Conservation (phyloP, 2,888 invertebrate genomes). For the Scaptomyza caliginosa region DNA sequence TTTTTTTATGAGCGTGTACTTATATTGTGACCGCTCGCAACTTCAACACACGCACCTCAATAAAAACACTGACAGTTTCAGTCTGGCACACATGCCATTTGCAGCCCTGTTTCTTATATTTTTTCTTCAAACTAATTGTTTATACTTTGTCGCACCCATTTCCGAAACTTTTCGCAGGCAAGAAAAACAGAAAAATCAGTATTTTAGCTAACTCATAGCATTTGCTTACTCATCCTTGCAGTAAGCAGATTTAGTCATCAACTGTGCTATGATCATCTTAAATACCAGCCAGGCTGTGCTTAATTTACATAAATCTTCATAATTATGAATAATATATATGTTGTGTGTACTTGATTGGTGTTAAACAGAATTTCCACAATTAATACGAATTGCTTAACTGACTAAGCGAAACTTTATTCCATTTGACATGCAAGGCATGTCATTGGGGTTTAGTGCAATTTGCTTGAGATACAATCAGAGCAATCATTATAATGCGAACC, state of each 20-base stretch:
- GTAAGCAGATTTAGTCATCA: not conserved
- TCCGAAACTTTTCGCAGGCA: conserved; percentile 17
- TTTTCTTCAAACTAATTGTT: conserved; percentile 29
- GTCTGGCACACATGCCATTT: conserved; percentile 22
- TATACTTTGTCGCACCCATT: conserved; percentile 31
- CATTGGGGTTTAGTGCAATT: conserved; percentile 24
- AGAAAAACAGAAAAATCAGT: not conserved
- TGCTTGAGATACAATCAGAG: conserved; percentile 44
- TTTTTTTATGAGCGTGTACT: conserved; percentile 18
- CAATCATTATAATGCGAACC: conserved; percentile 42
- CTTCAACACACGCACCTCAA: conserved; percentile 38
- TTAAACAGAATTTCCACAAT: conserved; percentile 19
- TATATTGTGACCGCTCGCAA: conserved; percentile 38
- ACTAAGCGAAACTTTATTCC: conserved; percentile 15
- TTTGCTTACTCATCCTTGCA: not conserved
- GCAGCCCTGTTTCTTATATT: conserved; percentile 6
- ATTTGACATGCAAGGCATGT: conserved; percentile 38
- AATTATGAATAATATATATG: conserved; percentile 23
- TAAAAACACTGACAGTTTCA: conserved; percentile 36
- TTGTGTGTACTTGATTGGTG: not conserved
- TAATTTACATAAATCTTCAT: not conserved
- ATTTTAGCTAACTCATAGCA: not conserved
- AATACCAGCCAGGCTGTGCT: not conserved
- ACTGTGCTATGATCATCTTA: conserved; percentile 12
- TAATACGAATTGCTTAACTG: conserved; percentile 25